Percentiles rank a stretch among this genome's conserved stretches.
Evolutionary conservation across 2,888 invertebrate genomes (phyloP).

Genomic region (Agrypnus murinus): DNA sequence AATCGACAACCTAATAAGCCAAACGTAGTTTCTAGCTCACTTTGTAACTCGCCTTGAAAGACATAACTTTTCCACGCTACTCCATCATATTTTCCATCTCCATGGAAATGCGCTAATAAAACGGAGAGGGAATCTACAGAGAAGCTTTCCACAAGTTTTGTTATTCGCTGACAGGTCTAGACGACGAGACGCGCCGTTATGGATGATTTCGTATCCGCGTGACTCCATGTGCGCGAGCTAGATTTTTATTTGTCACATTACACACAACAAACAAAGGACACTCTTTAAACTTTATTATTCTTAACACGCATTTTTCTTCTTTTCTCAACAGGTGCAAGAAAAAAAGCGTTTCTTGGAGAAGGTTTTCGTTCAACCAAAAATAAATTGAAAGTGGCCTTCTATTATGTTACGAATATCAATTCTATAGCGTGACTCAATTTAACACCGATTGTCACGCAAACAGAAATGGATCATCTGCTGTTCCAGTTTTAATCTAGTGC

Average conservation of each 20-base stretch:
- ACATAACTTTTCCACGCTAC: conserved; percentile 27
- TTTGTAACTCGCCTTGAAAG: conserved; percentile 28
- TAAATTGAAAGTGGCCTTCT: conserved; percentile 4
- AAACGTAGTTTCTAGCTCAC: conserved; percentile 25
- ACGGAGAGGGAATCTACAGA: conserved; percentile 2
- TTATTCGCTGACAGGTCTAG: conserved; percentile 25
- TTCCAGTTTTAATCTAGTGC: conserved; percentile 6
- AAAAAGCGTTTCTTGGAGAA: background rate
- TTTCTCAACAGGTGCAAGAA: conserved; percentile 21
- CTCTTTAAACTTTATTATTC: conserved; percentile 4
- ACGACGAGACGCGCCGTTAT: conserved; percentile 20
- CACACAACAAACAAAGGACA: background rate
- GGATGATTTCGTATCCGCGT: conserved; percentile 17
- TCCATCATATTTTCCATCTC: conserved; percentile 40
- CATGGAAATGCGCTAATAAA: conserved; percentile 38
- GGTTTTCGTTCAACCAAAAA: background rate
- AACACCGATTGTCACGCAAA: conserved; percentile 20
- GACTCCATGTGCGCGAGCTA: conserved; percentile 2
- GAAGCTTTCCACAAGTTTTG: conserved; percentile 18
- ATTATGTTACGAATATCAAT: conserved; percentile 12
- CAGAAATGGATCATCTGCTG: background rate
- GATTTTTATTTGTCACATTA: conserved; percentile 26
- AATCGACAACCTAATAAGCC: conserved; percentile 30
- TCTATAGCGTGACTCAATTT: conserved; percentile 6
- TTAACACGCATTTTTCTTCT: background rate